Percentiles rank a stretch among this genome's conserved stretches.
These are phyloP conservation scores for Apostichopus parvimensis DNA, from an alignment of 35 echinoderm and acorn worm genomes.

Conservation along the genomic window DNA sequence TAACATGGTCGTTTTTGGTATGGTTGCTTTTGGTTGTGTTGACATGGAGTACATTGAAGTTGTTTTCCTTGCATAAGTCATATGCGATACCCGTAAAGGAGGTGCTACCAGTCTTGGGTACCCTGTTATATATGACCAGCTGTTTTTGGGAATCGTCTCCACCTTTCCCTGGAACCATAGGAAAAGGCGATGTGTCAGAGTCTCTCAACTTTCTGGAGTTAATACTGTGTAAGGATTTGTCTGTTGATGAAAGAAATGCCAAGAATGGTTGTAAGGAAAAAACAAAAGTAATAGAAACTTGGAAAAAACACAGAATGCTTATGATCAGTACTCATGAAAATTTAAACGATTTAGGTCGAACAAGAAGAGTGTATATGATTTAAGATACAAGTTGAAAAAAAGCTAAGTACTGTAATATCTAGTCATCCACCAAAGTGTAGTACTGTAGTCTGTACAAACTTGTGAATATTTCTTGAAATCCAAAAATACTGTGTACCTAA, in stretches of 20 bases:
- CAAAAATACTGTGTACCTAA: no score
- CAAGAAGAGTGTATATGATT: no score
- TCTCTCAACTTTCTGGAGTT: constrained; percentile 54
- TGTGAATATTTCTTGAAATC: no score
- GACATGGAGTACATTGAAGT: constrained; percentile 88
- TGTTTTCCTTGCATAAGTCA: constrained; percentile 75
- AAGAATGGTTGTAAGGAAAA: no score
- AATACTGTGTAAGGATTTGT: constrained; percentile 53
- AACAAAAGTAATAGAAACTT: no score
- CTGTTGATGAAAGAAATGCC: constrained; percentile 24
- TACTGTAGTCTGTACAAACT: no score
- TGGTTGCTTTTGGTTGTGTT: constrained; percentile 85
- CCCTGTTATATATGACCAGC: constrained; percentile 93
- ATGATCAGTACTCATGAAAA: no score
- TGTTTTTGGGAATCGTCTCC: constrained; percentile 41
- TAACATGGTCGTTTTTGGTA: constrained; percentile 32
- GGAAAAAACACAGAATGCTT: no score
- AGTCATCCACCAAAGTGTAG: no score
- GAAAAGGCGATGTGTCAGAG: background rate
- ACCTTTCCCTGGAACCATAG: background rate
- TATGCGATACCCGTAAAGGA: constrained; percentile 90
- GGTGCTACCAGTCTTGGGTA: constrained; percentile 95
- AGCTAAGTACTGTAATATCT: no score
- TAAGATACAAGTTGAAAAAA: no score
- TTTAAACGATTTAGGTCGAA: no score